phyloP scores from a whole-genome alignment of 1,140 invertebrate genomes.

The Caenorhabditis remanei region DNA sequence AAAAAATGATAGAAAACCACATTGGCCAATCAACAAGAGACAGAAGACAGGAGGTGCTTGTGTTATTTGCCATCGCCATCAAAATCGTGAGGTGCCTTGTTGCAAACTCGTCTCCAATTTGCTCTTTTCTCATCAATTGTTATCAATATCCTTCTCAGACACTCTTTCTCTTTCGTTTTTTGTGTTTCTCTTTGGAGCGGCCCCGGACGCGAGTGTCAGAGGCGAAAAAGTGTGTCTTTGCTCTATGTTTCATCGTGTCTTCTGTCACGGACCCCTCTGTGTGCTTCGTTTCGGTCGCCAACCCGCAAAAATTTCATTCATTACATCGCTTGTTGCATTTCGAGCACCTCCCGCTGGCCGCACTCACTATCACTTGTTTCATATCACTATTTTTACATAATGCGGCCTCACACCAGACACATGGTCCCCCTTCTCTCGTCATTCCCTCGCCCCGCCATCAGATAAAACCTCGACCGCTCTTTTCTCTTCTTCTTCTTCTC shows the following conservation, averaged over 20 bases:
- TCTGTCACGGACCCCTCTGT: constrained; percentile 38
- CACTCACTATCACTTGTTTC: constrained; percentile 52
- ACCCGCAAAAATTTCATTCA: constrained; percentile 53
- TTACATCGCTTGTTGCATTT: constrained; percentile 56
- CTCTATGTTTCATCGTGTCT: constrained; percentile 46
- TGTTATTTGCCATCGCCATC: constrained; percentile 54
- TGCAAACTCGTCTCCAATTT: constrained; percentile 53
- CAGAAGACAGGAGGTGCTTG: constrained; percentile 13
- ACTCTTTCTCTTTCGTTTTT: background rate
- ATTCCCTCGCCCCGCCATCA: constrained; percentile 2
- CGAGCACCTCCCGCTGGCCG: constrained; percentile 45
- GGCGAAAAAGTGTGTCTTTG: constrained; percentile 44
- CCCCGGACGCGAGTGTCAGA: background rate
- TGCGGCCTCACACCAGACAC: constrained; percentile 35
- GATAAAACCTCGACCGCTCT: background rate
- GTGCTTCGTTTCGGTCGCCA: constrained; percentile 49
- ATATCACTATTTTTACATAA: constrained; percentile 55
- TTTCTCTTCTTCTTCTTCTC: background rate
- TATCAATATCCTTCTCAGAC: constrained; percentile 54
- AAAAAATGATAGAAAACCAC: constrained; percentile 10
- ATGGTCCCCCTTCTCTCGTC: constrained; percentile 1
- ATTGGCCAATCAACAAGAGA: constrained; percentile 35
- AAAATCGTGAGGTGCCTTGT: constrained; percentile 41
- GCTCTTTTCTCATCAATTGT: constrained; percentile 55
- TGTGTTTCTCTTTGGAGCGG: background rate